A percentile compares a stretch with the other conserved stretches of the same genome.
Conservation (phyloP, 1,140 invertebrate genomes). For the Drosophila pseudoobscura region DNA sequence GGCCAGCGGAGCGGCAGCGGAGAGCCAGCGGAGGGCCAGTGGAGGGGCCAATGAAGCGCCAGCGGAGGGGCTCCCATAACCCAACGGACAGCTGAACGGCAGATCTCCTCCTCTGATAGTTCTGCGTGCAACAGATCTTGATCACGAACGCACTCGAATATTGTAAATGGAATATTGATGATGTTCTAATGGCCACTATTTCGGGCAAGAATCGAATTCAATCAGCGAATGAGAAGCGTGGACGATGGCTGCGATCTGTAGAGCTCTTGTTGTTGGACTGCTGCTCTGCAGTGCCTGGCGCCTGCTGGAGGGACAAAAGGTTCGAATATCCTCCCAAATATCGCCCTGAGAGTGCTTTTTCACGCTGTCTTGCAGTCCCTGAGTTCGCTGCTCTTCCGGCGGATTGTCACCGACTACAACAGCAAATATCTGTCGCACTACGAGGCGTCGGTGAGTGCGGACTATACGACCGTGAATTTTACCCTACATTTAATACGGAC, state of each 20-base stretch:
- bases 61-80: no score
- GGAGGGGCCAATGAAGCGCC: no score
- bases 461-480: constrained; percentile 39
- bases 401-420: constrained; percentile 15
- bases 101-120: background rate
- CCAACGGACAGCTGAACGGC: no score
- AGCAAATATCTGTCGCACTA: constrained; percentile 49
- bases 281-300: background rate
- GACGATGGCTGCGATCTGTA: constrained; percentile 7
- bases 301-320: constrained; percentile 23
- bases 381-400: constrained; percentile 39
- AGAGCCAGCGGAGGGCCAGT: no score
- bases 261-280: constrained; percentile 1
- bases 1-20: no score
- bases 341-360: no score
- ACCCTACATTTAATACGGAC: constrained; percentile 31
- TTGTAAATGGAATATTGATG: constrained; percentile 29
- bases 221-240: background rate
- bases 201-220: background rate
- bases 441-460: constrained; percentile 28
- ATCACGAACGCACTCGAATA: background rate
- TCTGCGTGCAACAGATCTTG: background rate
- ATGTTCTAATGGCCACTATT: constrained; percentile 15
- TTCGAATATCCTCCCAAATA: background rate
- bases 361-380: constrained; percentile 13